Base-by-base conservation (phyloP, 2,113 vertebrate genomes). In the Centropus bengalensis region DNA sequence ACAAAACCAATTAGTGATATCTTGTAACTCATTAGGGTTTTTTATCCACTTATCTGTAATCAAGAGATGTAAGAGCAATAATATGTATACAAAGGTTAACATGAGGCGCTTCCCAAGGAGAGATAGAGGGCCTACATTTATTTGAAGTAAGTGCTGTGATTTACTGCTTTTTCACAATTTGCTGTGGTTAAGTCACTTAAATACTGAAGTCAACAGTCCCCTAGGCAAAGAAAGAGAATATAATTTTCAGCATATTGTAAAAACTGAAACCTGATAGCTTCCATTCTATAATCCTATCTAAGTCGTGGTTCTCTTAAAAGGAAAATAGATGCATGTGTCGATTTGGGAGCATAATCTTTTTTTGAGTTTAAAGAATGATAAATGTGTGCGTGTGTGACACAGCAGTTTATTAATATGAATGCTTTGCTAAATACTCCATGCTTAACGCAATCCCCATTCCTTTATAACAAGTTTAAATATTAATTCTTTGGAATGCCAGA, bases 381-480 rank as follows among this genome's bases (percentile, higher is more conserved):
- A 96, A 96, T 90, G 79, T 90, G 75, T 96, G 10, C 23, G 47
- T 49, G 47, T 49, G 90, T 88, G 94, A 92, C 90, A 94, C 73
- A 97, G 93, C 76, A 78, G 86, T 97, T 95, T 93, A 98, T 96
- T 97, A 96, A 89, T 94, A 91, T 87, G 86, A 95, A 96, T 97
- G 95, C 96, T 95, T 97, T 97, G 92, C 95, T 98, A 97, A 98
- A 97, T 97, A 95, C 94, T 97, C 88, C 93, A 89, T 97, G 97
- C 94, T 97, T 97, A 98, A 96, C 55, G 52, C 96, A 97, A 96
- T 97, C 95, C 89, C 92, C 96, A 96, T 97, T 98, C 97, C 96
- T 98, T 97, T 96, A 97, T 98, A 98, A 97, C 98, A 98, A 96
- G 97, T 98, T 98, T 98, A 98, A 98, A 97, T 98, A 98, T 98